Evolutionary conservation across 1,140 invertebrate genomes (phyloP), one percentile per base, ranked within the genome.

Genomic region (Reticulitermes speratus): DNA sequence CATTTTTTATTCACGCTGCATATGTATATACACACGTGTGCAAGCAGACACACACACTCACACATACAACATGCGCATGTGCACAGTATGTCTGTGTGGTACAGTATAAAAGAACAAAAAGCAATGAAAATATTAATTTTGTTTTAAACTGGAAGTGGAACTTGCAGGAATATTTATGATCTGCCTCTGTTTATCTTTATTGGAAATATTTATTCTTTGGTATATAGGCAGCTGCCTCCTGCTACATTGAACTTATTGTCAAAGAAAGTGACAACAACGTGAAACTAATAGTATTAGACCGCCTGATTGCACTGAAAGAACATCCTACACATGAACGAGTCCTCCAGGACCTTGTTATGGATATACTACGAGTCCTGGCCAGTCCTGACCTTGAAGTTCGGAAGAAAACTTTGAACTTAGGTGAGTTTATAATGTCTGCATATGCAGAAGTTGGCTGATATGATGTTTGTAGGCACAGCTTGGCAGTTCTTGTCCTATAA

Each of bases 261-360:
- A 99, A 99, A 92, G 99, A 99, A 91, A 99, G 98, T 91, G 99
- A 99, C 90, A 99, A 99, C 91, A 99, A 99, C 93, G 98, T 99
- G 1, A 99, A 99, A 92, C 92, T 99, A 83, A 99, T 99, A 89
- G 98, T 99, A 5, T 92, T 99, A 87, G 98, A 99, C 90, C 95
- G 98, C 83, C 92, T 99, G 85, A 96, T 99, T 88, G 95, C 96
- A 6, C 94, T 99, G 89, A 96, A 96, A 88, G 96, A 97, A 82
- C 94, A 95, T 89, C 96, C 97, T 44, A 94, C 95, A 83, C 97
- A 98, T 90, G 97, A 99, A 90, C 94, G 97, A 90, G 97, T 99
- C 0, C 93, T 99, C 86, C 98, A 99, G 91, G 98, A 99, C 89
- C 93, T 99, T 59, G 98, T 99, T 23, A 99, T 99, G 99, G 99